Base-by-base conservation (phyloP, 92 coral and sea anemone genomes). In the Montipora capitata region DNA sequence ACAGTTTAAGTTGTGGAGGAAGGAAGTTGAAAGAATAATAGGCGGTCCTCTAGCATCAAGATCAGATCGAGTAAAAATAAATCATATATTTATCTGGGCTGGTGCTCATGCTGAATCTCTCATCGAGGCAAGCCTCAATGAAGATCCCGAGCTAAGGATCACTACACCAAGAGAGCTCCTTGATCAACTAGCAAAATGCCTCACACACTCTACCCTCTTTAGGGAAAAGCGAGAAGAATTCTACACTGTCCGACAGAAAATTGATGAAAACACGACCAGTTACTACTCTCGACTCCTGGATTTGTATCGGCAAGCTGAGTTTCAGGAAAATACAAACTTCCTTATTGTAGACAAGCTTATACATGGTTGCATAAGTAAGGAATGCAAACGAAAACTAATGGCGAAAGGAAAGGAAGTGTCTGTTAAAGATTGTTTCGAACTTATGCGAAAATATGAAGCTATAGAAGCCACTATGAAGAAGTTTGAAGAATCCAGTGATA, bases 91-190 rank as follows among this genome's bases (percentile, higher is more conserved):
- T 68, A 87, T 93, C 92, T 87, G 91, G 92, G 96, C 91, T n/a
- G 96, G 93, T 61, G 94, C 96, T 49, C 94, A 93, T 68, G 96
- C 96, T 15, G 96, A 93, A 81, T 89, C 96, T 9, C 88, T 89
- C 13, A 80, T 93, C 10, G 96, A 93, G 78, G 94, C 94, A 80
- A 57, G 87, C 35, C 72, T 73, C 10, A 85, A 63, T 76, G 93
- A 93, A 64, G 90, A 92, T 78, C 91, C 93, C 4, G 62, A 35
- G n/a, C 68, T 92, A 9, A 42, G 68, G 15, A 83, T 92, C 43
- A 84, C 77, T 41, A 16, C 87, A 3, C 91, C 93, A 48, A 20
- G 89, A 40, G 83, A 51, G 63, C 89, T 93, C 40, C 88, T 93
- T 56, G 91, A 93, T 59, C 91, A 93, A 72, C 85, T 93, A 20